These are phyloP conservation scores for Diadema setosum DNA, from an alignment of 35 echinoderm and acorn worm genomes.

Conservation along the genomic window DNA sequence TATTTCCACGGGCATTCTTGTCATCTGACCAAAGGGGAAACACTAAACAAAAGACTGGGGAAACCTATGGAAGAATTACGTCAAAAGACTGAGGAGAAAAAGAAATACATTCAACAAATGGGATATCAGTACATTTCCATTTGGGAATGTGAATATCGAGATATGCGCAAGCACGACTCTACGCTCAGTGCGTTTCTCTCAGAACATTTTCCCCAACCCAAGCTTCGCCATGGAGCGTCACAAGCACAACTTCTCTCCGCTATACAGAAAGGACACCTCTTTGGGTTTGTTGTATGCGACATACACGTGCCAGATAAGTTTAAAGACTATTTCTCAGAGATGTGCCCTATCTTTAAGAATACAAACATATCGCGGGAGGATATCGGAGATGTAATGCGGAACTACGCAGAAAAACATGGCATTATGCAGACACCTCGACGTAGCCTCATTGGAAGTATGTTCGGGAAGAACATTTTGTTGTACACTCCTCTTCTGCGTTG, in stretches of 20 bases:
- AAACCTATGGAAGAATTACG: background rate
- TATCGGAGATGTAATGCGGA: slow-evolving; percentile 47
- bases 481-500: slow-evolving; percentile 22
- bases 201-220: background rate
- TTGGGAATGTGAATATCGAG: slow-evolving; percentile 14
- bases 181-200: background rate
- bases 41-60: background rate
- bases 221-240: background rate
- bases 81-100: background rate
- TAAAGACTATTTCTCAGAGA: slow-evolving; percentile 37
- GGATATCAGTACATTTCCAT: background rate
- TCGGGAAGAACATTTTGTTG: background rate
- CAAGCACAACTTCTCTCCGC: background rate
- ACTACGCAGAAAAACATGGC: background rate
- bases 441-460: slow-evolving; percentile 49
- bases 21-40: background rate
- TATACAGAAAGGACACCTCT: background rate
- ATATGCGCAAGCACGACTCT: background rate
- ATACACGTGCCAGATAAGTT: background rate
- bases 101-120: background rate
- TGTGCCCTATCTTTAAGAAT: slow-evolving; percentile 75
- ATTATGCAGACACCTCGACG: background rate
- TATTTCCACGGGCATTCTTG: slow-evolving; percentile 21
- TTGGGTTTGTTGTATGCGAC: slow-evolving; percentile 44
- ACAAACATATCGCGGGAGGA: slow-evolving; percentile 4